These are phyloP conservation scores for Spodoptera frugiperda DNA, from an alignment of 1,140 invertebrate species.

Conservation along the genomic window DNA sequence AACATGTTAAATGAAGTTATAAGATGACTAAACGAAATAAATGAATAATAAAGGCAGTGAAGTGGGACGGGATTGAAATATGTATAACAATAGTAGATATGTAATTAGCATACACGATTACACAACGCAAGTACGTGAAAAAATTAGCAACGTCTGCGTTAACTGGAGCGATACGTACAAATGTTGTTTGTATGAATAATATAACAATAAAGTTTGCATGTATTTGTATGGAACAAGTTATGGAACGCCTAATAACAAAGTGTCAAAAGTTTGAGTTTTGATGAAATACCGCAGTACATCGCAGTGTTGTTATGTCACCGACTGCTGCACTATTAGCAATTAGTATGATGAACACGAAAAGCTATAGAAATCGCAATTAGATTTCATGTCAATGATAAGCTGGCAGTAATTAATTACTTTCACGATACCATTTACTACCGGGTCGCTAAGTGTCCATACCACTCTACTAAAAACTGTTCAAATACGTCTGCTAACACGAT, in stretches of 20 bases:
- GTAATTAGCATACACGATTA: conserved; percentile 32
- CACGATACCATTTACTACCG: conserved; percentile 18
- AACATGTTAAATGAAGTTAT: neutral
- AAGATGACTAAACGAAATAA: neutral
- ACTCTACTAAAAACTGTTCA: neutral
- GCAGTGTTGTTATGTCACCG: too few species aligned
- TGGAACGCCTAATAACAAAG: neutral
- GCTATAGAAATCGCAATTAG: conserved; percentile 27
- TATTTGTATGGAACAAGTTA: conserved; percentile 11
- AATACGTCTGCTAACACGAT: neutral
- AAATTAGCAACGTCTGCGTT: conserved; percentile 43
- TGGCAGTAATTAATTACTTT: conserved; percentile 38
- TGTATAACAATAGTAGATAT: conserved; percentile 8
- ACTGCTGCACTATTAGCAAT: neutral
- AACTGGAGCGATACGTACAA: conserved; percentile 48
- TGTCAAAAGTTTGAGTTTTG: neutral
- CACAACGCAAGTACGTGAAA: conserved; percentile 22
- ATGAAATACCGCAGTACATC: neutral
- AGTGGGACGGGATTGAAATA: neutral
- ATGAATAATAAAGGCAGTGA: neutral
- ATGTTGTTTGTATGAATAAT: conserved; percentile 46
- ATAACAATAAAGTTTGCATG: conserved; percentile 14
- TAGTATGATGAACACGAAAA: conserved; percentile 14
- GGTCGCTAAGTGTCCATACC: conserved; percentile 7
- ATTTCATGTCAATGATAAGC: conserved; percentile 34